A percentile compares a stretch with the other conserved stretches of the same genome.
Evolutionary conservation across 2,888 invertebrate genomes (phyloP).

Genomic region (Dynastes maya): DNA sequence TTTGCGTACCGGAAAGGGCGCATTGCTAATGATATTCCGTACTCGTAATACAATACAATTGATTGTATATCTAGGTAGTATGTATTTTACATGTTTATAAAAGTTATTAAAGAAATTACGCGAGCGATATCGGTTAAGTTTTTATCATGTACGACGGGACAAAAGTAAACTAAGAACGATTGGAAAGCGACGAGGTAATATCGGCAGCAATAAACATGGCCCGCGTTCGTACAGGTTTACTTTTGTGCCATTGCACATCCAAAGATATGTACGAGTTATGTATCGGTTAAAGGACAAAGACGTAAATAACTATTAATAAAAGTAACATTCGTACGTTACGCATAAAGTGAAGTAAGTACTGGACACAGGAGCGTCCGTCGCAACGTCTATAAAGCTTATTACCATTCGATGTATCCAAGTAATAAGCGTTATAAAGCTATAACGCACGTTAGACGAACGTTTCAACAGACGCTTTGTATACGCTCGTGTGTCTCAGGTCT

Average conservation of each 20-base stretch:
- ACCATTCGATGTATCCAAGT: too few species aligned
- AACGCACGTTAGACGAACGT: too few species aligned
- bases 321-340: too few species aligned
- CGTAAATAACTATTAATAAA: not conserved
- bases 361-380: too few species aligned
- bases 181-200: too few species aligned
- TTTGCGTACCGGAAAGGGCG: not conserved
- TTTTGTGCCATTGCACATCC: too few species aligned
- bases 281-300: not conserved
- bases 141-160: not conserved
- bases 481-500: too few species aligned
- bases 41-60: not conserved
- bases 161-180: too few species aligned
- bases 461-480: too few species aligned
- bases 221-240: too few species aligned
- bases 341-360: not conserved
- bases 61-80: not conserved
- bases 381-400: not conserved
- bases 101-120: constrained; percentile 19
- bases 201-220: too few species aligned
- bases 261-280: constrained; percentile 18
- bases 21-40: not conserved
- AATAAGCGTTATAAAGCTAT: too few species aligned
- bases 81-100: constrained; percentile 4
- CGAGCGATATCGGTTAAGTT: not conserved